Base-by-base conservation (phyloP, 2,797 vertebrate species). In the Pitangus sulphuratus region DNA sequence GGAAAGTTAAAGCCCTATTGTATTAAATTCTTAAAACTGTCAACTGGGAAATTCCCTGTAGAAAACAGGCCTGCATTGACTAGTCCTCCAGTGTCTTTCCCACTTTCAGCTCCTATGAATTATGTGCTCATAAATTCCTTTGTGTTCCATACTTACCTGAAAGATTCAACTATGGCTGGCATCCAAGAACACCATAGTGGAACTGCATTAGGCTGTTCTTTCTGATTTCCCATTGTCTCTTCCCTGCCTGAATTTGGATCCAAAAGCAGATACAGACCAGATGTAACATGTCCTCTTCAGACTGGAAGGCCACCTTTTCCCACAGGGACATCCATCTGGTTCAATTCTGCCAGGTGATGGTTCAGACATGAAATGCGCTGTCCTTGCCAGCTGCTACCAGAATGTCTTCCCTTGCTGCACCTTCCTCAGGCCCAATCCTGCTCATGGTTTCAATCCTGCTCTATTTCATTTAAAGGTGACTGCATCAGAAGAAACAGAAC, bases 61-160 rank as follows among this genome's bases (percentile, higher is more conserved):
- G 87, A 76, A 95, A 91, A 53, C 47, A 76, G 44, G 16, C 93
- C 54, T 96, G 95, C 77, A 60, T 61, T 95, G 89, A 94, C 95
- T 93, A 72, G 96, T 86, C 71, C 33, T 92, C 56, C 44, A 80
- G 56, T 74, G 74, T 62, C 84, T 95, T 96, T 93, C 74, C 91
- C 71, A 70, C 70, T 70, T 92, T 89, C 83, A 60, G n/a, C 60
- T 76, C 61, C 65, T 60, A 3, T 92, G 89, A 91, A 93, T 90
- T 82, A 95, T 90, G 51, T 42, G 40, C 53, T 93, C 47, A 82
- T 79, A 66, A 89, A 89, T 81, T 84, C 79, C 69, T 95, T 87
- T 86, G 50, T 88, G 35, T 86, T 88, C 85, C 77, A 13, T 90
- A 47, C 77, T 84, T 87, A 94, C 93, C 91, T 93, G 87, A 70